Conservation (phyloP, 2,888 invertebrate species). For the Diarsia mendica region DNA sequence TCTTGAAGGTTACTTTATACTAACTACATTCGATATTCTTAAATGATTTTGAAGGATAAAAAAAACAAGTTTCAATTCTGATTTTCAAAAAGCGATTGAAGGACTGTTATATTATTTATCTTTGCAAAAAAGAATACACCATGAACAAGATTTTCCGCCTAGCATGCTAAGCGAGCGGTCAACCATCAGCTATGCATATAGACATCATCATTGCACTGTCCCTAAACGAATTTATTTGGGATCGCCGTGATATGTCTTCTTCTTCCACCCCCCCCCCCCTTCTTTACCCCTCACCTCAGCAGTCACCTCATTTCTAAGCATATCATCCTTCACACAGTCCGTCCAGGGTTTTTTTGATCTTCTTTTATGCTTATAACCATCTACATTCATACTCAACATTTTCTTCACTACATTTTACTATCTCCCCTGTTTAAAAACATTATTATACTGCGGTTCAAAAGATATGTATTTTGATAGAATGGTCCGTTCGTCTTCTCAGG, state of each 20-base stretch:
- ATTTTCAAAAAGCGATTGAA: conserved; percentile 13
- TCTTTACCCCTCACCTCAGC: too few species aligned
- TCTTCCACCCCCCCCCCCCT: too few species aligned
- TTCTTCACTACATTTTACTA: conserved; percentile 63
- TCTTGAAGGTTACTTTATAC: neutral
- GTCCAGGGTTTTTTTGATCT: too few species aligned
- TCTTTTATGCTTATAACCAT: too few species aligned
- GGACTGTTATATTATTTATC: neutral
- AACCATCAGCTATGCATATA: conserved; percentile 79
- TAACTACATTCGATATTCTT: conserved; percentile 1
- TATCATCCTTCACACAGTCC: too few species aligned
- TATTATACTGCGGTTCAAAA: neutral
- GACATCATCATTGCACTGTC: too few species aligned
- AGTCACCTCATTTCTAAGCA: too few species aligned
- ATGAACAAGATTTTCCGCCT: conserved; percentile 69
- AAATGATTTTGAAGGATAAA: neutral
- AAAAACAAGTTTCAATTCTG: conserved; percentile 54
- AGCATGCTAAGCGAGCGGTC: conserved; percentile 87
- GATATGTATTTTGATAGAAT: too few species aligned
- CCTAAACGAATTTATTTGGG: too few species aligned
- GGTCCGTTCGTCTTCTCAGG: neutral
- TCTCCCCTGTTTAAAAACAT: conserved; percentile 58
- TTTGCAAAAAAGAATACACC: too few species aligned
- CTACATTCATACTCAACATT: neutral
- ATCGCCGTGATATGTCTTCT: too few species aligned